phyloP scores from a whole-genome alignment of 2,113 vertebrate species.

The Etheostoma spectabile region DNA sequence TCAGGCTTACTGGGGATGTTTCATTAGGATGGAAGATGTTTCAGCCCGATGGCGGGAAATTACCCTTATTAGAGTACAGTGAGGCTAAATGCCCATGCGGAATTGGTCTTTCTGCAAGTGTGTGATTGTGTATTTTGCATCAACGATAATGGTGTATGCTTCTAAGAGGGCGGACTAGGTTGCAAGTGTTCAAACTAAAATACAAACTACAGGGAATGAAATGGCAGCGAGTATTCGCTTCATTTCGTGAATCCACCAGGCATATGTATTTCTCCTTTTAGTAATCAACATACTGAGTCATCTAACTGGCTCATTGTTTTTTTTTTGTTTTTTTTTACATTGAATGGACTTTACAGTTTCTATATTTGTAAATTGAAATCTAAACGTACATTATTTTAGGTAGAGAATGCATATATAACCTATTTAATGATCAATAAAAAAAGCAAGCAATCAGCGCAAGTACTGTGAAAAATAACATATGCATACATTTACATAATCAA shows the following conservation, averaged over 20 bases:
- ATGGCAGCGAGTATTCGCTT: constrained; percentile 12
- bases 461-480: constrained; percentile 16
- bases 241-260: constrained; percentile 6
- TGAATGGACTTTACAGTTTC: background rate
- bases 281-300: constrained; percentile 11
- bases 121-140: constrained; percentile 5
- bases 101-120: constrained; percentile 24
- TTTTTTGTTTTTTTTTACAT: background rate
- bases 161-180: constrained; percentile 8
- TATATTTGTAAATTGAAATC: background rate
- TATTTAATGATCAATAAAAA: background rate
- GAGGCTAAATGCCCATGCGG: constrained; percentile 56
- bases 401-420: background rate
- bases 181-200: constrained; percentile 35
- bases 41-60: constrained; percentile 46
- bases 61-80: constrained; percentile 42
- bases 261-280: background rate
- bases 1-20: constrained; percentile 65
- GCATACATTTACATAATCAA: constrained; percentile 36
- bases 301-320: constrained; percentile 6
- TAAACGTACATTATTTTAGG: background rate
- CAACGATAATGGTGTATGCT: constrained; percentile 5
- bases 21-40: constrained; percentile 50
- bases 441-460: background rate
- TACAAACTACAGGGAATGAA: constrained; percentile 31